Conservation (phyloP, 2,797 vertebrate genomes). For the Glyptemys insculpta region DNA sequence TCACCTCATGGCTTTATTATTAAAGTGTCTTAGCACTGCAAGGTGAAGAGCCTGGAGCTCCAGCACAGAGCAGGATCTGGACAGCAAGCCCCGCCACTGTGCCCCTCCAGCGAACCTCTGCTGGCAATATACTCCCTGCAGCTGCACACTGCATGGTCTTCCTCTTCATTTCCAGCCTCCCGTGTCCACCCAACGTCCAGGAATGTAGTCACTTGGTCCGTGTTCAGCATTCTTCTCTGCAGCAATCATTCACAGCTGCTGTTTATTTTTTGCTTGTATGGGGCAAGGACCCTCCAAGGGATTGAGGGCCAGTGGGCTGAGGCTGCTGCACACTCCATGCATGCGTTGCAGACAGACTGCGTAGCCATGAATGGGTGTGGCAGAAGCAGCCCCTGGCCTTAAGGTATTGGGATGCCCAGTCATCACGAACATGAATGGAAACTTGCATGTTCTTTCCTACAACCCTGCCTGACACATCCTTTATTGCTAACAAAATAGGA, state of each 20-base stretch:
- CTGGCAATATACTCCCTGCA: background rate
- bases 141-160: conserved; percentile 5
- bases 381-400: background rate
- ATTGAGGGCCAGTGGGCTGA: background rate
- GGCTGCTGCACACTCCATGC: background rate
- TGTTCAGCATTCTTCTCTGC: conserved; percentile 58
- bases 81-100: background rate
- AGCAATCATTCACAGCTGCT: conserved; percentile 75
- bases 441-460: background rate
- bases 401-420: background rate
- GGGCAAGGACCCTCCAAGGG: conserved; percentile 36
- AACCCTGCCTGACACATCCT: too few species aligned
- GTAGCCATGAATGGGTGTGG: background rate
- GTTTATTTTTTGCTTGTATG: background rate
- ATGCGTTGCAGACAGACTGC: background rate
- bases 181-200: background rate
- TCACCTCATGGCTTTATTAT: background rate
- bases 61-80: background rate
- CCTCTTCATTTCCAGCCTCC: conserved; percentile 46
- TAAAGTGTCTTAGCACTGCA: background rate
- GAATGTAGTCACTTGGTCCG: background rate
- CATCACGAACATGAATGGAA: background rate
- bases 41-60: background rate
- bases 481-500: background rate
- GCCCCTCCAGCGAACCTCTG: background rate